Conservation (phyloP, 1,140 invertebrate species). For the Drosophila simulans region DNA sequence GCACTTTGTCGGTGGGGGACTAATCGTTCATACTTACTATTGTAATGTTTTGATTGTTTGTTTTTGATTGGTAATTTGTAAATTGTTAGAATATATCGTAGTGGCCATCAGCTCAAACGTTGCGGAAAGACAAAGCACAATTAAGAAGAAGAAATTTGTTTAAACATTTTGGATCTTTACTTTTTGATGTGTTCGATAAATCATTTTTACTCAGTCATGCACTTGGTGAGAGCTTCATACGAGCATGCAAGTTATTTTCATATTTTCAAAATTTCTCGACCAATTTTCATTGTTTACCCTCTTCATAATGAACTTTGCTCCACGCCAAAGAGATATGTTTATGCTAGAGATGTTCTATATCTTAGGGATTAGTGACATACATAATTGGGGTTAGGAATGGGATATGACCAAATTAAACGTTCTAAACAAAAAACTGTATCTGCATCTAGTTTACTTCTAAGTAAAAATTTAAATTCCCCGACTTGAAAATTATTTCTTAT, state of each 20-base stretch:
- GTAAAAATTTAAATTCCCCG: not conserved
- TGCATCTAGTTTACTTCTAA: not conserved
- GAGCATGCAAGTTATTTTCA: constrained; percentile 51
- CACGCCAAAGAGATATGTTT: constrained; percentile 64
- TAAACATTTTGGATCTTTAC: constrained; percentile 49
- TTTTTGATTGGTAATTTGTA: constrained; percentile 77
- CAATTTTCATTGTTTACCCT: constrained; percentile 48
- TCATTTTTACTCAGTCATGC: constrained; percentile 21
- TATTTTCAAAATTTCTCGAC: constrained; percentile 31
- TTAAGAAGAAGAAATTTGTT: constrained; percentile 82
- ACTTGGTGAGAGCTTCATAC: constrained; percentile 37
- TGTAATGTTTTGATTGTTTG: constrained; percentile 69
- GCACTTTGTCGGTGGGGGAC: constrained; percentile 31
- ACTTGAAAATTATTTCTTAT: not conserved
- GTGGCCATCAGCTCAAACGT: constrained; percentile 85
- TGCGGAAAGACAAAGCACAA: constrained; percentile 85
- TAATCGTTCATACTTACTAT: constrained; percentile 75
- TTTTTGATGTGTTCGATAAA: constrained; percentile 12
- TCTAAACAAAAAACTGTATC: not conserved
- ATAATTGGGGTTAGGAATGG: constrained; percentile 15
- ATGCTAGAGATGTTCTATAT: constrained; percentile 43
- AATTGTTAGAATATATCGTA: constrained; percentile 83
- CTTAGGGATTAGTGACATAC: constrained; percentile 65
- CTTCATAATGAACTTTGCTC: constrained; percentile 74
- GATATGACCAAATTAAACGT: constrained; percentile 32